A percentile compares a stretch with the other conserved stretches of the same genome.
These are phyloP conservation scores for Psittacula cyanocephala DNA, from an alignment of 2,113 vertebrate genomes.

Conservation along the genomic window DNA sequence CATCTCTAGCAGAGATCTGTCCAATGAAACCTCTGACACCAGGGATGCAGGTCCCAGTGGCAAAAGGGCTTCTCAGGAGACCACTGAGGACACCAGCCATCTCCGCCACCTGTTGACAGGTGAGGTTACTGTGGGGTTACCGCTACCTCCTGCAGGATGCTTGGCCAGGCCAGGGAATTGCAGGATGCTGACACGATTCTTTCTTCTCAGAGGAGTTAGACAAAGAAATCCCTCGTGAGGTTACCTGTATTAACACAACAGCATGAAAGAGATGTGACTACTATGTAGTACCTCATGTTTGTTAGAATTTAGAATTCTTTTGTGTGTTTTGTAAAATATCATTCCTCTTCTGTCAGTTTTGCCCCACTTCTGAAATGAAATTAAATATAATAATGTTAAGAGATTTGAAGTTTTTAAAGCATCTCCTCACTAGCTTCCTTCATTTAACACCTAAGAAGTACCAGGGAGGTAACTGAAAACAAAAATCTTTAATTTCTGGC, in stretches of 20 bases:
- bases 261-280: neutral
- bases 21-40: neutral
- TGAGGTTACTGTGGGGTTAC: neutral
- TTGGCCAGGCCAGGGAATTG: neutral
- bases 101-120: neutral
- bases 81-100: neutral
- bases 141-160: neutral
- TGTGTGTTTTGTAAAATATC: neutral
- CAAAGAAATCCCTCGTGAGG: neutral
- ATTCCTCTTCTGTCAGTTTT: neutral
- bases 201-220: neutral
- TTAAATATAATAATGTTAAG: neutral
- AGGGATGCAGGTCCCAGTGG: neutral
- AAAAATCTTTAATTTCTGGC: neutral
- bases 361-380: neutral
- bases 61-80: neutral
- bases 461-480: neutral
- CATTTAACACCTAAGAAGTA: neutral
- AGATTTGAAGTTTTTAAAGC: neutral
- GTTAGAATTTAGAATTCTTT: neutral
- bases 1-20: neutral
- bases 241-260: neutral
- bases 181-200: neutral
- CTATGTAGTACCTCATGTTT: neutral
- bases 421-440: neutral